Conservation (phyloP, 1,140 invertebrate genomes). For the Drosophila nasuta region DNA sequence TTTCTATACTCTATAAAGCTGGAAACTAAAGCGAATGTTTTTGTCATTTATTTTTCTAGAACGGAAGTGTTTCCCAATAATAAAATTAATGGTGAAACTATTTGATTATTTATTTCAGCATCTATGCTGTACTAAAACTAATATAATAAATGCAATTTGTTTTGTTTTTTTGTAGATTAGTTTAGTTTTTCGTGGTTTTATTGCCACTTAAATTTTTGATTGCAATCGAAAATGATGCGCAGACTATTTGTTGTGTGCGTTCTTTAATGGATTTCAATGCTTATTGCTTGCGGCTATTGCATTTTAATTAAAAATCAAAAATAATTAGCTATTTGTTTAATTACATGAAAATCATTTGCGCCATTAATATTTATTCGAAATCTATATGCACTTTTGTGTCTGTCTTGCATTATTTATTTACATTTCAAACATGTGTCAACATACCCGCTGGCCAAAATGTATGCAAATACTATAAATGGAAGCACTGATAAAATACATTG, state of each 20-base stretch:
- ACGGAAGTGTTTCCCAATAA: constrained; percentile 25
- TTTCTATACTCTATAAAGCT: no score
- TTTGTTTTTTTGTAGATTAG: constrained; percentile 2
- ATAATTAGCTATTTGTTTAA: constrained; percentile 70
- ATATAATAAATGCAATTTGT: not conserved
- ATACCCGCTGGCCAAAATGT: constrained; percentile 69
- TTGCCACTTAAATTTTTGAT: constrained; percentile 41
- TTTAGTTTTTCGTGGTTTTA: constrained; percentile 34
- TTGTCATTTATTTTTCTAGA: not conserved
- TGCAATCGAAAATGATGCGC: constrained; percentile 4
- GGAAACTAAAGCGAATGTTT: not conserved
- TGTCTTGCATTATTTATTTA: constrained; percentile 77
- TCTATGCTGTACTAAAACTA: not conserved
- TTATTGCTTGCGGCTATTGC: constrained; percentile 57
- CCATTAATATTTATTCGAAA: constrained; percentile 78
- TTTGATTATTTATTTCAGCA: constrained; percentile 33
- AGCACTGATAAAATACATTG: constrained; percentile 60
- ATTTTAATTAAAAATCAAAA: constrained; percentile 71
- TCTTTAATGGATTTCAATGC: constrained; percentile 31
- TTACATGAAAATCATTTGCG: constrained; percentile 61
- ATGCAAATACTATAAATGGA: constrained; percentile 66
- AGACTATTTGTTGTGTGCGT: not conserved
- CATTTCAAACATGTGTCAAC: constrained; percentile 83
- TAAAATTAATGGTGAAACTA: constrained; percentile 29
- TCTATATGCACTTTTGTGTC: constrained; percentile 26